Base-by-base conservation (phyloP, 2,888 invertebrate species). In the Smittia aterrima region DNA sequence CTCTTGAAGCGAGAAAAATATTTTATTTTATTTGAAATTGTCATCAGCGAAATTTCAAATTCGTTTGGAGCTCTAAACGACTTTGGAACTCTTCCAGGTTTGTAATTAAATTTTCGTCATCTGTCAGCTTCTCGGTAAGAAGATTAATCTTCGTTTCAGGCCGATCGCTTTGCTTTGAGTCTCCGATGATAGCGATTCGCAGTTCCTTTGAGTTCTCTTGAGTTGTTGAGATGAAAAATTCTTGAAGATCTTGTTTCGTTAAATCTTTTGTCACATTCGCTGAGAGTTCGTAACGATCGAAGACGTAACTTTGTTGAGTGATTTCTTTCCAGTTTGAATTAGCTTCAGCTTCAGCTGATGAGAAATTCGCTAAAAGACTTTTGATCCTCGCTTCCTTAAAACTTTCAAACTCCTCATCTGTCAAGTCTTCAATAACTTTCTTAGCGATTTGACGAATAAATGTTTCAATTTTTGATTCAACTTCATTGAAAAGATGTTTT, bases 291-390 rank as follows among this genome's bases (percentile, higher is more conserved):
- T 83, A 78, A 76, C 87, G 82, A 78, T 90, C 87, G 79, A 90
- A 90, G 75, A 87, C 79, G 77, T 87, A 89, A 25, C 86, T 83
- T 22, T 83, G 82, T n/a, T 80, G 80, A 0, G 79, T 78, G 22
- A 90, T 88, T 81, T 90, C 89, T 0, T 77, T 77, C 89, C 89
- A 90, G 79, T 88, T 86, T 76, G 87, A 82, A 11, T 78, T 78
- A 0, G 87, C 85, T 54, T 71, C 70, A 7, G 18, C 27, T 20
- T 54, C 32, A 1, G 47, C 11, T 11, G n/a, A 2, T 1, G 47
- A 11, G 7, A 20, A 11, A 1, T 71, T 53, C 9, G 11, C 27
- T 18, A 25, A 22, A 0, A 71, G 54, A 24, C 53, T 25, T 16
- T 71, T 71, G 7, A 71, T 16, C 13, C 32, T 16, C 11, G 70